Conservation (phyloP, 2,113 vertebrate genomes). For the Gobio gobio region DNA sequence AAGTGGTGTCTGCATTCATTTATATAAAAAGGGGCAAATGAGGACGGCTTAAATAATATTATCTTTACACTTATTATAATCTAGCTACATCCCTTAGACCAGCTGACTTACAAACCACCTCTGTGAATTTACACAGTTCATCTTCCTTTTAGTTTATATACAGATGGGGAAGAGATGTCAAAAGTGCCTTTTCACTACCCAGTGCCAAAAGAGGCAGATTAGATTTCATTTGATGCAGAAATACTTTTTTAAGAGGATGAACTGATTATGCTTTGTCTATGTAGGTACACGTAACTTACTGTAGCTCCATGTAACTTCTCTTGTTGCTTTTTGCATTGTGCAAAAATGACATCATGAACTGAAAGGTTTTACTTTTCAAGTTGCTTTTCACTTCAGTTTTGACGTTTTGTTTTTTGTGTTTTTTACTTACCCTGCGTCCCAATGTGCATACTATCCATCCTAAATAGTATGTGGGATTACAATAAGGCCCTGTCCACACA, state of each 20-base stretch:
- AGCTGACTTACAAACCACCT: constrained; percentile 5
- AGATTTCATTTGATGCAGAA: background rate
- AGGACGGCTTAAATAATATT: constrained; percentile 2
- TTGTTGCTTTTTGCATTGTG: no score
- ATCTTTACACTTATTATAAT: background rate
- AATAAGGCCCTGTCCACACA: no score
- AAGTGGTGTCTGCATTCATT: constrained; percentile 15
- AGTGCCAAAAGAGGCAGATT: background rate
- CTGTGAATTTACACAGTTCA: background rate
- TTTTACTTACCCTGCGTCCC: no score
- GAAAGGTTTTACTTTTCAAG: no score
- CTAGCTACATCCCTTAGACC: background rate
- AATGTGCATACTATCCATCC: no score
- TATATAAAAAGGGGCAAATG: constrained; percentile 29
- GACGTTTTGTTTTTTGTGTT: no score
- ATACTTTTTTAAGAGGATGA: background rate
- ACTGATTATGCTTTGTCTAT: background rate
- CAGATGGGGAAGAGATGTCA: constrained; percentile 35
- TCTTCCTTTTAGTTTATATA: background rate
- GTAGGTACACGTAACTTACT: background rate
- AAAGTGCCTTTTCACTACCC: background rate
- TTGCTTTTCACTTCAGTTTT: background rate
- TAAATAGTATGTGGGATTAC: no score
- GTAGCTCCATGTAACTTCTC: background rate
- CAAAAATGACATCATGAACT: no score